These are phyloP conservation scores for Hippasteria phrygiana DNA, from an alignment of 53 echinoderm and acorn worm species.

Conservation along the genomic window DNA sequence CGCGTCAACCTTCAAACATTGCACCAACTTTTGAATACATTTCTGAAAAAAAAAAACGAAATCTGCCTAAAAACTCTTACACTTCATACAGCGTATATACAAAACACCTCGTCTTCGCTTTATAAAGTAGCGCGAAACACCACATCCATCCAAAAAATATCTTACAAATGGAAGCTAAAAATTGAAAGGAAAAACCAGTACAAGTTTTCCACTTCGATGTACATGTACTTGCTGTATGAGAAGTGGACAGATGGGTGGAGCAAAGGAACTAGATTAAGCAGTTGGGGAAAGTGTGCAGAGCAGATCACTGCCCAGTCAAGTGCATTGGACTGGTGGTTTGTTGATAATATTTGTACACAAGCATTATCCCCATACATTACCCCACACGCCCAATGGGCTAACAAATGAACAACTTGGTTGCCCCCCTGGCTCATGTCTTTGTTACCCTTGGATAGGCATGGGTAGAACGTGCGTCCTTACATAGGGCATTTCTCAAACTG, in stretches of 20 bases:
- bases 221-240: background rate
- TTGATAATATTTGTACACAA: background rate
- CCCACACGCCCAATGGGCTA: background rate
- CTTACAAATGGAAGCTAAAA: no score
- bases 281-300: background rate
- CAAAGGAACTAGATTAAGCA: background rate
- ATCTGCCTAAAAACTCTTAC: background rate
- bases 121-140: no score
- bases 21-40: constrained; percentile 20
- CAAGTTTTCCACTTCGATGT: background rate
- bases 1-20: background rate
- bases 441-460: no score
- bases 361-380: no score
- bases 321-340: background rate
- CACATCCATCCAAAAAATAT: no score
- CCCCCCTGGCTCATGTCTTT: background rate
- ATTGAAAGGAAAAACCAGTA: no score
- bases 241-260: background rate
- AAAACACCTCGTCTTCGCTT: no score
- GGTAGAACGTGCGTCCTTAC: no score
- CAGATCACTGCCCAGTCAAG: background rate
- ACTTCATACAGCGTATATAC: background rate
- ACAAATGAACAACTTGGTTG: background rate
- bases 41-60: background rate
- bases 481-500: no score